Percentiles rank a stretch among this genome's conserved stretches.
Evolutionary conservation across 1,140 invertebrate genomes (phyloP).

Genomic region (Araneus ventricosus): DNA sequence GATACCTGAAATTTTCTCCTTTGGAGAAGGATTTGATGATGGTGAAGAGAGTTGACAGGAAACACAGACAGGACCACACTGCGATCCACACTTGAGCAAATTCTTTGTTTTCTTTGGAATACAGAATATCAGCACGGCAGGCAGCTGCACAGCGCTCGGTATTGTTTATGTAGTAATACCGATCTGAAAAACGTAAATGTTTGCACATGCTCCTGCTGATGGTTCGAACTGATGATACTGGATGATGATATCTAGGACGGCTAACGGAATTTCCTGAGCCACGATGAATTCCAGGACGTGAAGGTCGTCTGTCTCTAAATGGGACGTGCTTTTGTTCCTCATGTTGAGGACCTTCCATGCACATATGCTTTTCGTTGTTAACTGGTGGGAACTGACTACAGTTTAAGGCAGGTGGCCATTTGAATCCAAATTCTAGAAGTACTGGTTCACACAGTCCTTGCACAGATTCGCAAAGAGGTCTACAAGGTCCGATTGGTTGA

Average conservation of each 20-base stretch:
- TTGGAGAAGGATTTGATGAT: constrained; percentile 82
- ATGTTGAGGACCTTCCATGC: constrained; percentile 91
- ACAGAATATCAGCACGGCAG: constrained; percentile 79
- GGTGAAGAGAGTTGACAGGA: constrained; percentile 82
- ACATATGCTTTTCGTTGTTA: constrained; percentile 90
- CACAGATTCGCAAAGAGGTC: constrained; percentile 93
- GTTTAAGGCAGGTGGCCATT: constrained; percentile 94
- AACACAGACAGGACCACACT: constrained; percentile 82
- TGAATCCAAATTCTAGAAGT: constrained; percentile 92
- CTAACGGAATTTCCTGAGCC: background rate
- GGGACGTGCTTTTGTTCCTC: constrained; percentile 51
- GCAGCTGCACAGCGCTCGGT: constrained; percentile 78
- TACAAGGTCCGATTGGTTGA: constrained; percentile 95
- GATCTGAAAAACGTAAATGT: constrained; percentile 11
- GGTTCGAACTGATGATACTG: background rate
- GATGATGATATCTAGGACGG: background rate
- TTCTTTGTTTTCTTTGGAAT: constrained; percentile 80
- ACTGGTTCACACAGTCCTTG: constrained; percentile 91
- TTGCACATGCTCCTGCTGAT: constrained; percentile 14
- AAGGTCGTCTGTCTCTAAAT: constrained; percentile 22
- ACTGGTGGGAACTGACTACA: constrained; percentile 92
- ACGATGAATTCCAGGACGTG: background rate
- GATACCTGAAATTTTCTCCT: constrained; percentile 80
- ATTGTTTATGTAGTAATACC: constrained; percentile 43
- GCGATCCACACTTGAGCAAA: constrained; percentile 80